Percentiles rank a stretch among this genome's conserved stretches.
phyloP scores from a whole-genome alignment of 2,797 vertebrate genomes.

The Petrocephalus sullivani region DNA sequence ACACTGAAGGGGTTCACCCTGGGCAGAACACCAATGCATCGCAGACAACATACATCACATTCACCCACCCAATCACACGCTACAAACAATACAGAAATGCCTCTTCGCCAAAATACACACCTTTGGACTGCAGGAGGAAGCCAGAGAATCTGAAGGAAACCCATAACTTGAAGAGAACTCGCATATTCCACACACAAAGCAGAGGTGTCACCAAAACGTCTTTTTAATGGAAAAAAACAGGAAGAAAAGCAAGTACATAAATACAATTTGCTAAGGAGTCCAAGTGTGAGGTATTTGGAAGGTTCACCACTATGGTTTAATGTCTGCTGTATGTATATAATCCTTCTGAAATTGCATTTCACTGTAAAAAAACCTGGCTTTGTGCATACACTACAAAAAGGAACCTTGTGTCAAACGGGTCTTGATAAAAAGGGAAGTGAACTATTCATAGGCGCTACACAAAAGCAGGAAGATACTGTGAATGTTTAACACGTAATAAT shows the following conservation, averaged over 20 bases:
- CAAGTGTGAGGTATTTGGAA: conserved; percentile 1
- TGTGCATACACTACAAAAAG: conserved; percentile 8
- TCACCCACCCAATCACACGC: neutral
- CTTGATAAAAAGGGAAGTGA: conserved; percentile 6
- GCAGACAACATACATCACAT: neutral
- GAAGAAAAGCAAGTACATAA: neutral
- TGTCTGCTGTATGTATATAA: neutral
- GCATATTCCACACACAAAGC: neutral
- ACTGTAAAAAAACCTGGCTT: neutral
- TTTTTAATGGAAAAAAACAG: conserved; percentile 3
- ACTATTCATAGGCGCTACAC: neutral
- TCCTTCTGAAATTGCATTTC: neutral
- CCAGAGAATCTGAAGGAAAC: neutral
- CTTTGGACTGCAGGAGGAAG: neutral
- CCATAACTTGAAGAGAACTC: neutral
- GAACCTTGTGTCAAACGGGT: neutral
- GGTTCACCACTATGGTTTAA: neutral
- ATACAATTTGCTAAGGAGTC: neutral
- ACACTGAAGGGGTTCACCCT: neutral
- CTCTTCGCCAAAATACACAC: neutral
- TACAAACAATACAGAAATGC: neutral
- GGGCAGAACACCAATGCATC: neutral
- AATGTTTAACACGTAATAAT: neutral
- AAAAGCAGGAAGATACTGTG: neutral
- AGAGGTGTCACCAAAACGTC: neutral